Evolutionary conservation across 2,888 invertebrate genomes (phyloP), one percentile per base, ranked within the genome.

Genomic region (Anagyrus pseudococci): DNA sequence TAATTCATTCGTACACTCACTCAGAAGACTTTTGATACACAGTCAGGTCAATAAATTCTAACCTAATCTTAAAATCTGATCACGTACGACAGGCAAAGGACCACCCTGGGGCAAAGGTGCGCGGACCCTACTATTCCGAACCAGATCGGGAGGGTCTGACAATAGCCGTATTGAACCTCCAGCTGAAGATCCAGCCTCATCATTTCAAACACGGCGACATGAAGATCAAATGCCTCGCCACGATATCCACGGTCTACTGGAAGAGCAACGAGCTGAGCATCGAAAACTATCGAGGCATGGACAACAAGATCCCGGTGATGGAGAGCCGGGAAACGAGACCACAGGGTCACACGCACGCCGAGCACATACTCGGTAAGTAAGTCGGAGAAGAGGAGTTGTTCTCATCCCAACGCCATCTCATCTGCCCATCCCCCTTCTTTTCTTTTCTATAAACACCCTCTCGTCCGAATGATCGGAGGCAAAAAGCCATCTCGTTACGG

Each of bases 171-270:
- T 82, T 92, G 49, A 90, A 89, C 26, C 85, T 94, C 68, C 90
- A 93, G 82, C 94, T 94, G 81, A 87, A 88, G 78, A 92, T 92
- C 71, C 88, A 88, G 74, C 86, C 85, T 71, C 89, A 90, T 81
- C 92, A 94, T 84, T 93, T 94, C 84, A 88, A 88, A 79, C 86
- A 87, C 74, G 92, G 93, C 77, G 92, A 93, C 82, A 86, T 94
- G 84, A 94, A 93, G 82, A 85, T 94, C 75, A 94, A 93, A 85
- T 94, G 94, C 84, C 86, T 93, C 78, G 93, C 94, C 64, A 93
- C 91, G 73, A 93, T 94, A 81, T 92, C 91, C 60, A 90, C 91
- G 40, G 89, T 94, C 47, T 94, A 94, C 82, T 91, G 91, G 89
- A 86, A 90, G 72, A 92, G 90, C 79, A 93, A 94, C 82, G 94